Percentiles rank a stretch among this genome's conserved stretches.
These are phyloP conservation scores for Corythucha ciliata DNA, from an alignment of 2,888 invertebrate species.

Conservation along the genomic window DNA sequence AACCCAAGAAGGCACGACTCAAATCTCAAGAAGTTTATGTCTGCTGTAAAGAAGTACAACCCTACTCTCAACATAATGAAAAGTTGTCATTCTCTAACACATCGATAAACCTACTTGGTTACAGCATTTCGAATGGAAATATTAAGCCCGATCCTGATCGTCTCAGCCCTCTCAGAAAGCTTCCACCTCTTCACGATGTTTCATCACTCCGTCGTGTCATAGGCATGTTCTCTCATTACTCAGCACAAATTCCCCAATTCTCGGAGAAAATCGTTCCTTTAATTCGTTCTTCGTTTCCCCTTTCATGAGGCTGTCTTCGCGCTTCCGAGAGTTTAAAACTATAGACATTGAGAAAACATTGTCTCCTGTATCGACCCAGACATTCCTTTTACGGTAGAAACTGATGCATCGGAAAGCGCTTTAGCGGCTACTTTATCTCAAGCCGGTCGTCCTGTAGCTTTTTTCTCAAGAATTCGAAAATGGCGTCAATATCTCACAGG, in stretches of 20 bases:
- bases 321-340: not conserved
- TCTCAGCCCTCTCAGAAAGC: not conserved
- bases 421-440: slow-evolving; percentile 10
- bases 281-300: not conserved
- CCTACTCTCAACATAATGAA: slow-evolving; percentile 15
- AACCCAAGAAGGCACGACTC: not conserved
- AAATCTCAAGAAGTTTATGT: not conserved
- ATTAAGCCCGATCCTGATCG: slow-evolving; percentile 12
- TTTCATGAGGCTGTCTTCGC: not conserved
- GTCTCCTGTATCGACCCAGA: not conserved
- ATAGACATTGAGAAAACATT: not conserved
- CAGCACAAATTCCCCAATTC: not conserved
- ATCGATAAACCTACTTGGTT: slow-evolving; percentile 7
- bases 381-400: slow-evolving; percentile 12
- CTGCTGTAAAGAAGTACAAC: slow-evolving; percentile 9
- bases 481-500: slow-evolving; percentile 10
- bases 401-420: slow-evolving; percentile 12
- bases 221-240: slow-evolving; percentile 1
- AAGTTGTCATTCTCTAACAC: slow-evolving; percentile 13
- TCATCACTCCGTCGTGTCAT: not conserved
- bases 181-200: not conserved
- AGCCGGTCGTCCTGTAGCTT: slow-evolving; percentile 9
- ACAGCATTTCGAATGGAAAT: not conserved
- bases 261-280: not conserved
- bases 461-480: slow-evolving; percentile 2